Percentiles rank a stretch among this genome's conserved stretches.
These are phyloP conservation scores for Ammodytes marinus DNA, from an alignment of 2,113 vertebrate genomes.

Conservation along the genomic window DNA sequence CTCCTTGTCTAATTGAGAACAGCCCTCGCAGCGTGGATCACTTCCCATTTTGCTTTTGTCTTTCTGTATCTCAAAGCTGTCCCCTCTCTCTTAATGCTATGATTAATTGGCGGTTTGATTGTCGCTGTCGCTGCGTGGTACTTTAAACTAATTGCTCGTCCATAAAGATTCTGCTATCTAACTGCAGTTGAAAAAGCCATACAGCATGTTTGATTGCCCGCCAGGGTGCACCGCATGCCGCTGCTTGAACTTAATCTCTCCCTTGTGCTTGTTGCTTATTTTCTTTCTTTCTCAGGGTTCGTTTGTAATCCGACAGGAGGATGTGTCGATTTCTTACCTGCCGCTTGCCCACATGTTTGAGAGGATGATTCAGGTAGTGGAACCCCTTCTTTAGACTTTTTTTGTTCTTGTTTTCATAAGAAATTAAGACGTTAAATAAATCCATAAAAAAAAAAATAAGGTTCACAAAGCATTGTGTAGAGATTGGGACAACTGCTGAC, in stretches of 20 bases:
- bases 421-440: no score
- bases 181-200: conserved; percentile 56
- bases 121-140: conserved; percentile 69
- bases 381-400: neutral
- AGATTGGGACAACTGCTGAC: neutral
- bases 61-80: conserved; percentile 58
- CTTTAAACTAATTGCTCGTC: conserved; percentile 74
- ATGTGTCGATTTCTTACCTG: conserved; percentile 88
- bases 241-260: conserved; percentile 64
- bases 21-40: conserved; percentile 68
- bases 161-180: conserved; percentile 64
- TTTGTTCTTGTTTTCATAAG: neutral
- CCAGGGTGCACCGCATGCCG: conserved; percentile 19
- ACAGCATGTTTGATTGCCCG: conserved; percentile 67
- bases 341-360: conserved; percentile 89
- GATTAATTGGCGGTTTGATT: conserved; percentile 81
- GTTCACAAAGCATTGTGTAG: no score
- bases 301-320: conserved; percentile 82
- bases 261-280: conserved; percentile 61
- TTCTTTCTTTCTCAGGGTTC: conserved; percentile 77
- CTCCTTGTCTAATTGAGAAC: conserved; percentile 80
- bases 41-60: conserved; percentile 63
- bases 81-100: conserved; percentile 74
- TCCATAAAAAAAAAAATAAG: no score
- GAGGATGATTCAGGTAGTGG: conserved; percentile 85